These are phyloP conservation scores for Oxycera nigricornis DNA, from an alignment of 2,888 invertebrate genomes.

Conservation along the genomic window DNA sequence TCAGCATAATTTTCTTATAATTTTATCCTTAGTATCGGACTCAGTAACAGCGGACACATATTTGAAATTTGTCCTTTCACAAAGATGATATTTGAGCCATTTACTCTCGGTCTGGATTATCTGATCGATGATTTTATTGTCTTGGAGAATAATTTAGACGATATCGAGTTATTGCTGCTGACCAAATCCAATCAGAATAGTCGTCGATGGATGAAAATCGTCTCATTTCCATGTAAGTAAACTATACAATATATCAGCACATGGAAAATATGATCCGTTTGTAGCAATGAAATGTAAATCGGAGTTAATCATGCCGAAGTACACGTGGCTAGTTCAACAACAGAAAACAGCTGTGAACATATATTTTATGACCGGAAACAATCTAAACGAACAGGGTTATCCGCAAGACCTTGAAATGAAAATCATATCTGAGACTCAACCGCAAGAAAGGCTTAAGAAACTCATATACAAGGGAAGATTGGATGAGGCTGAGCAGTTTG, in stretches of 20 bases:
- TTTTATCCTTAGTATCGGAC: constrained; percentile 52
- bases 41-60: constrained; percentile 56
- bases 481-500: constrained; percentile 61
- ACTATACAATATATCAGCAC: no score
- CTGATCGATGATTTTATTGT: constrained; percentile 58
- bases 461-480: constrained; percentile 59
- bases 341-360: constrained; percentile 59
- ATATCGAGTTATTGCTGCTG: constrained; percentile 57
- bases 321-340: constrained; percentile 59
- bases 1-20: neutral
- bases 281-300: constrained; percentile 57
- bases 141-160: constrained; percentile 57
- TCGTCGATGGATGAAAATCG: constrained; percentile 53
- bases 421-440: constrained; percentile 59
- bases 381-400: constrained; percentile 48
- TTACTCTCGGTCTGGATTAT: constrained; percentile 28
- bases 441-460: constrained; percentile 59
- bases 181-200: constrained; percentile 51
- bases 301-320: constrained; percentile 54
- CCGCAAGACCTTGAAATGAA: constrained; percentile 59
- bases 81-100: constrained; percentile 50
- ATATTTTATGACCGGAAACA: constrained; percentile 56
- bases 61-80: constrained; percentile 58
- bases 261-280: constrained; percentile 18
- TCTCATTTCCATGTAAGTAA: constrained; percentile 59